phyloP scores from a whole-genome alignment of 2,113 vertebrate genomes.

The Hemibates koningsi region DNA sequence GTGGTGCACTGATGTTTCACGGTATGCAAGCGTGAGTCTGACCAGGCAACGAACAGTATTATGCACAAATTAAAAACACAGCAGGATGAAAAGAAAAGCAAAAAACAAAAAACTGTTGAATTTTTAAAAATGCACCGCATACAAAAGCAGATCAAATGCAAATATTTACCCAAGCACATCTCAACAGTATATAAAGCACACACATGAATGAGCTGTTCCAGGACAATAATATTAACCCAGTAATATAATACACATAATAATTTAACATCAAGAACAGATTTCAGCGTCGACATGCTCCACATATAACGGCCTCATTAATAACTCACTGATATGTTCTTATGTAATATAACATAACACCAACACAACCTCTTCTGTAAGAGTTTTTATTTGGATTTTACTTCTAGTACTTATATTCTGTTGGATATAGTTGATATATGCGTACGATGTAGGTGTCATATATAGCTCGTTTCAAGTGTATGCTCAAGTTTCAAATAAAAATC shows the following conservation, averaged over 20 bases:
- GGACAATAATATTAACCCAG: not conserved
- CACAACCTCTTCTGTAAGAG: not conserved
- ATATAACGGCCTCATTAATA: rapidly evolving
- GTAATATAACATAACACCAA: not conserved
- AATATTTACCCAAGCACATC: not conserved
- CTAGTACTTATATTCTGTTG: not conserved
- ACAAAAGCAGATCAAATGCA: not conserved
- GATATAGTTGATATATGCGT: not conserved
- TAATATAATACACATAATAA: not conserved
- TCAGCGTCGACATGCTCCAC: not conserved
- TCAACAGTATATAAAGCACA: not conserved
- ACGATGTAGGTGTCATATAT: rapidly evolving
- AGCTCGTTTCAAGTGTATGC: rapidly evolving
- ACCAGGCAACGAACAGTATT: rapidly evolving
- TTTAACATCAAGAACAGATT: not conserved
- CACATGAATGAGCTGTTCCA: not conserved
- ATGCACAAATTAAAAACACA: not conserved
- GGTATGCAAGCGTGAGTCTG: not conserved
- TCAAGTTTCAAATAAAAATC: not conserved
- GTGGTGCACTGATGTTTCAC: not conserved
- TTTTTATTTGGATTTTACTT: not conserved
- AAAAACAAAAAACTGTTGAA: not conserved
- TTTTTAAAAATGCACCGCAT: rapidly evolving
- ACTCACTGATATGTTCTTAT: not conserved
- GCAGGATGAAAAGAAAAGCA: not conserved